Base-by-base conservation (phyloP, 2,797 vertebrate species). In the Spinus pinus region DNA sequence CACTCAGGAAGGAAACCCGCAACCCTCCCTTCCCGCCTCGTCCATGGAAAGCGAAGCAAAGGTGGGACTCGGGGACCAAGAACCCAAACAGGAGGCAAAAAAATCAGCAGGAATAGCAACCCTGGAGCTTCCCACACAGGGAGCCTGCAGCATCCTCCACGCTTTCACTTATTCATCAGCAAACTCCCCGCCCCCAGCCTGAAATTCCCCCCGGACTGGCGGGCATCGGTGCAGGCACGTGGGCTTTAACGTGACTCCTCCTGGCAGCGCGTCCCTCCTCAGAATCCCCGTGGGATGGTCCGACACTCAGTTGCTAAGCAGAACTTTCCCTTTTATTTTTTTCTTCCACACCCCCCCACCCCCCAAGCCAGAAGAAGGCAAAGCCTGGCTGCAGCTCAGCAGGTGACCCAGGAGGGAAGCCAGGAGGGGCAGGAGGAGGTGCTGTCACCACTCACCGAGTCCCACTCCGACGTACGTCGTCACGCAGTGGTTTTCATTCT, bases 381-480 rank as follows among this genome's bases (percentile, higher is more conserved):
- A 81, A 25, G 65, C 30, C 62, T 88, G 4, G 12, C 56, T 22
- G 23, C 41, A 58, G 81, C 67, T 82, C 64, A 35, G 70, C 39
- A 41, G 28, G 64, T 65, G 62, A 93, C 30, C 72, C 46, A 23
- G 24, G 46, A 81, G 80, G 64, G 77, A 22, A 28, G 77, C 35
- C 53, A 62, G 61, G 78, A 80, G 31, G 64, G 69, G 51, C 57
- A 83, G 57, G 15, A 80, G 64, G 39, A 79, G 66, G 54, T 25
- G 53, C 53, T 31, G 60, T 3, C 85, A 6, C 10, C 65, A 92
- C 97, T 89, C 93, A 97, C 97, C 97, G 1, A 97, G 13, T 35
- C 95, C 94, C 82, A 89, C 62, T 41, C 97, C 95, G 0, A 96
- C 42, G 1, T 97, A 97, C 0, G 96, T 97, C 2, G 97, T 97